phyloP scores from a whole-genome alignment of 1,140 invertebrate species.

The Leptonema lineaticorne region DNA sequence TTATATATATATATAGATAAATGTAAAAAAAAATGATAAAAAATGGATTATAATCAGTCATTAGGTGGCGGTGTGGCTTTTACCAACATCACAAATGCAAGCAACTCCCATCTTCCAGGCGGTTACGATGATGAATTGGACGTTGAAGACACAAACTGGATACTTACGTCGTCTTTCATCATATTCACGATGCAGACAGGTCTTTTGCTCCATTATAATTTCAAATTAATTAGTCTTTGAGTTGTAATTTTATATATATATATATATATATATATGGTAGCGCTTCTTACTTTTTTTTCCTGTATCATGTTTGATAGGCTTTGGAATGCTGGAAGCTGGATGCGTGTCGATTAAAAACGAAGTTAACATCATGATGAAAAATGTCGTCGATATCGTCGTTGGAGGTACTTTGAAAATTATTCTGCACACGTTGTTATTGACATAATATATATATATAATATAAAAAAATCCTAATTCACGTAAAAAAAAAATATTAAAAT shows the following conservation, averaged over 20 bases:
- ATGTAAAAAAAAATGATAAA: too few relatives aligned
- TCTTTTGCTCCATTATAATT: conserved; percentile 45
- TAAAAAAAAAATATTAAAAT: too few relatives aligned
- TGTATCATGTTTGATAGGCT: conserved; percentile 67
- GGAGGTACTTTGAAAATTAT: conserved; percentile 61
- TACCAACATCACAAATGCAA: conserved; percentile 31
- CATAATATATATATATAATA: too few relatives aligned
- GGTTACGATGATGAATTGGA: conserved; percentile 58
- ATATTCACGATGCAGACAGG: conserved; percentile 98
- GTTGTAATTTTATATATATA: neutral
- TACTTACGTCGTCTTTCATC: conserved; percentile 89
- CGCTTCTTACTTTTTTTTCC: too few relatives aligned
- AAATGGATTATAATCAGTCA: neutral
- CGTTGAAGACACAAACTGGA: conserved; percentile 88
- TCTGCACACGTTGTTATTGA: neutral
- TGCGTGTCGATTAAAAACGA: conserved; percentile 92
- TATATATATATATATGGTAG: too few relatives aligned
- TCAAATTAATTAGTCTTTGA: neutral
- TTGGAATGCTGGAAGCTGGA: conserved; percentile 89
- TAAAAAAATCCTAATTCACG: too few relatives aligned
- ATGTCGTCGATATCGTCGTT: conserved; percentile 88
- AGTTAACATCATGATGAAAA: conserved; percentile 98
- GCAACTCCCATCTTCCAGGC: conserved; percentile 50
- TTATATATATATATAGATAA: too few relatives aligned
- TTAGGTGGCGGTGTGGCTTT: neutral